These are phyloP conservation scores for Pimephales promelas DNA, from an alignment of 2,113 vertebrate genomes.

Conservation along the genomic window DNA sequence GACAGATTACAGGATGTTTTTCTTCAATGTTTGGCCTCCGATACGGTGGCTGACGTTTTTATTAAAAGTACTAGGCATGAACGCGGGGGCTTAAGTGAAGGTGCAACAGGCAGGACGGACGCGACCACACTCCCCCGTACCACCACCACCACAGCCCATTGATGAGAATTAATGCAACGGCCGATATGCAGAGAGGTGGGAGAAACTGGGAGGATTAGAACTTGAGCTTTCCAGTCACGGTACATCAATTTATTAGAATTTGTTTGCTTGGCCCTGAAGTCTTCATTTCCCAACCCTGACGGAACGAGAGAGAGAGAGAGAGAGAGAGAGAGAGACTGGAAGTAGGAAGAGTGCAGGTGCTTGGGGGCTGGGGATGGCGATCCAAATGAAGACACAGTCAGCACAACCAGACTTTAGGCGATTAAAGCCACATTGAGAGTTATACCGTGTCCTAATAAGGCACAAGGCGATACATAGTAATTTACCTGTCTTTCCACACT, in stretches of 20 bases:
- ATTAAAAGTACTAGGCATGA: constrained; percentile 64
- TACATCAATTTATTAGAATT: constrained; percentile 73
- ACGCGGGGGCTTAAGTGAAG: constrained; percentile 52
- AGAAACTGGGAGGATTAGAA: constrained; percentile 43
- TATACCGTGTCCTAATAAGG: background rate
- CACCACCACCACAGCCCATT: constrained; percentile 50
- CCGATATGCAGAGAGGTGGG: constrained; percentile 60
- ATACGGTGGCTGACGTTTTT: constrained; percentile 68
- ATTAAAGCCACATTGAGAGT: constrained; percentile 12
- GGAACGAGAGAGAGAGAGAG: constrained; percentile 46
- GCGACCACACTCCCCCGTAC: constrained; percentile 54
- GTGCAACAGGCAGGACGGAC: constrained; percentile 53
- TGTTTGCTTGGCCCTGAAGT: constrained; percentile 75
- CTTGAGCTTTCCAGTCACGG: constrained; percentile 68
- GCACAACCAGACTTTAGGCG: constrained; percentile 1
- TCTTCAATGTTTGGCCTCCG: constrained; percentile 62
- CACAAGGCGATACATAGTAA: background rate
- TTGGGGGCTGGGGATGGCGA: constrained; percentile 58
- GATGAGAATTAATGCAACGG: constrained; percentile 71
- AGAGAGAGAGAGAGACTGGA: constrained; percentile 14
- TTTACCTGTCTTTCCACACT: background rate
- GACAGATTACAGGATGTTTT: constrained; percentile 52
- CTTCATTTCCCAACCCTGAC: constrained; percentile 72
- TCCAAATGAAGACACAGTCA: constrained; percentile 40
- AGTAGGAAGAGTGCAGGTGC: constrained; percentile 45